Percentiles rank a stretch among this genome's conserved stretches.
Conservation (phyloP, 2,113 vertebrate species). For the Atractosteus spatula region DNA sequence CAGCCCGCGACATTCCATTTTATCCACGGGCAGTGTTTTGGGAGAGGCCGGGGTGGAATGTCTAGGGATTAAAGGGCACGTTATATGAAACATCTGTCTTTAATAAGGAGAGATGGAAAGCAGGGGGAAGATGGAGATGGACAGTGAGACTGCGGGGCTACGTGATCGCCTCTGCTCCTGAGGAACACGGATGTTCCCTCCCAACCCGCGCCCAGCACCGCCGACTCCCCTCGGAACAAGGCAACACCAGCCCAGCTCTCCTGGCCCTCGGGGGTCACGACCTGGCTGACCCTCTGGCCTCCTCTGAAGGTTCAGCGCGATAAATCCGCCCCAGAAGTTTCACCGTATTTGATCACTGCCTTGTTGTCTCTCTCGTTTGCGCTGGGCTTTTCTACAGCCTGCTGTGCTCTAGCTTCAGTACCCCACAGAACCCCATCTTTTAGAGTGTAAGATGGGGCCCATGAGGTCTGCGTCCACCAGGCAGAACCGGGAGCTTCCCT, state of each 20-base stretch:
- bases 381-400: no score
- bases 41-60: background rate
- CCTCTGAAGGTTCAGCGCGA: background rate
- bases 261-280: background rate
- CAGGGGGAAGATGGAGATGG: background rate
- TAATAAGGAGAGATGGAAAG: background rate
- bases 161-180: background rate
- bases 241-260: background rate
- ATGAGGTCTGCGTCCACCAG: no score
- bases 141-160: no score
- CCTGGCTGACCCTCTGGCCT: background rate
- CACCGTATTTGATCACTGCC: no score
- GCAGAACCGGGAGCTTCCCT: no score
- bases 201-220: background rate
- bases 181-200: background rate
- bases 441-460: no score
- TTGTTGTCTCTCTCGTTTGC: no score
- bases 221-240: background rate
- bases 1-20: slow-evolving; percentile 2
- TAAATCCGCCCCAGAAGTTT: no score
- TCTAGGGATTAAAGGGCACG: slow-evolving; percentile 1
- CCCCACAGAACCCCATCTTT: no score
- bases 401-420: no score
- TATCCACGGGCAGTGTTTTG: slow-evolving; percentile 10
- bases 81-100: slow-evolving; percentile 20